Evolutionary conservation across 2,797 vertebrate genomes (phyloP), one percentile per base, ranked within the genome.

Genomic region (Notolabrus celidotus): DNA sequence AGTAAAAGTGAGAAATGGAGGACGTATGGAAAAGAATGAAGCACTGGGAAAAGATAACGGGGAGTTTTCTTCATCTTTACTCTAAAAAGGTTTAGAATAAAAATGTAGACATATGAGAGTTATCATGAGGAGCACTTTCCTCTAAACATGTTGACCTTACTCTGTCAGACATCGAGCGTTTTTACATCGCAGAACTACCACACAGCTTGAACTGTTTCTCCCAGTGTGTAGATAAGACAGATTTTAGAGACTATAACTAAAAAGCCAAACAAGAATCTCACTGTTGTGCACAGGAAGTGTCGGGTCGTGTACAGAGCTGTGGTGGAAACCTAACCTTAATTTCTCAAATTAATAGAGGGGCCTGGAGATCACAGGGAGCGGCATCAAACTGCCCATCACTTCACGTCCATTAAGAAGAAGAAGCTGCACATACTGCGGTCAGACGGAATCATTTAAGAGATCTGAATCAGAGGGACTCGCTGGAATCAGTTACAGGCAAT

Each of bases 361-460:
- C 16, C 45, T 20, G 27, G 53, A 64, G 42, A 29, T 61, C 67
- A 54, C 47, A 4, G 27, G 20, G 52, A 14, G 31, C 6, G 14
- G n/a, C 16, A 33, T 17, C 57, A 31, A 56, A 20, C 33, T 36
- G 51, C 14, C 31, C 25, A 27, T 60, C 43, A 51, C 29, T 43
- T 25, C 3, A 20, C 1, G 0, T 55, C 67, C 53, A 41, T 67
- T 61, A 56, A 27, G 53, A 17, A 29, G 52, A 29, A 65, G 64
- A 20, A 8, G 5, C 60, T 58, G 68, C 45, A 27, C 20, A 11
- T 12, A 0, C 50, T 49, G 51, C 7, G 61, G 77, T 57, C 67
- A 31, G 59, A 56, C 41, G 33, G 39, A 4, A 22, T 34, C 56
- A 75, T 79, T 54, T 65, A 71, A 54, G 57, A 61, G 25, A 39